Evolutionary conservation across 1,140 invertebrate genomes (phyloP), one percentile per base, ranked within the genome.

Genomic region (Halyomorpha halys): DNA sequence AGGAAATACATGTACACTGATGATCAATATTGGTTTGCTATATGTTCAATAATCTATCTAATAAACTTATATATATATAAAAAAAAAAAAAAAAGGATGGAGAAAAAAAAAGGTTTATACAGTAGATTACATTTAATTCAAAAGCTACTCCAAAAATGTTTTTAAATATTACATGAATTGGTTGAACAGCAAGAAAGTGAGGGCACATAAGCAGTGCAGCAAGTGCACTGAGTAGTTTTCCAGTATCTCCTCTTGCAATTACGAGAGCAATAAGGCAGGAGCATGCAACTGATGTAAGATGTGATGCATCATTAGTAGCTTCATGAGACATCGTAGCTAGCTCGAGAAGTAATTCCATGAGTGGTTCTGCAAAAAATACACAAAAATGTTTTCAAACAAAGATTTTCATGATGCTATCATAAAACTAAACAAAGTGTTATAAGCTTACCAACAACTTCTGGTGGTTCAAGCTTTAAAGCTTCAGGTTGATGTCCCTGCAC

Each of bases 211-310:
- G 79, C 67, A 97, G 79, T 30, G 91, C 87, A 18, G 89, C 84
- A 34, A 92, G 83, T 16, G 94, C 90, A 72, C 85, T 84, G 0
- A 97, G 78, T 69, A 94, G 83, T 73, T 93, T 90, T 34, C 91
- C 91, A n/a, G 93, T 94, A 72, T 96, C 90, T 2, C 94, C 94
- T 63, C 90, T 78, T 1, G 93, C 92, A n/a, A 96, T 87, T 27
- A 91, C 90, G 53, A 97, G 78, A 65, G 90, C 91, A 30, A 97
- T 80, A 1, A 98, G 79, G 72, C 91, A 94, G 3, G 92, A 87
- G 75, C 91, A 94, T 49, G 92, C 90, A 62, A 94, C 81, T 25
- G 91, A 86, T 44, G 89, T 91, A 67, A 94, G 80, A 65, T 83
- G 82, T 69, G 80, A 82, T 18, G 83, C 83, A 68, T 82, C 79